Percentiles rank a stretch among this genome's conserved stretches.
Evolutionary conservation across 2,888 invertebrate genomes (phyloP).

Genomic region (Plutella xylostella): DNA sequence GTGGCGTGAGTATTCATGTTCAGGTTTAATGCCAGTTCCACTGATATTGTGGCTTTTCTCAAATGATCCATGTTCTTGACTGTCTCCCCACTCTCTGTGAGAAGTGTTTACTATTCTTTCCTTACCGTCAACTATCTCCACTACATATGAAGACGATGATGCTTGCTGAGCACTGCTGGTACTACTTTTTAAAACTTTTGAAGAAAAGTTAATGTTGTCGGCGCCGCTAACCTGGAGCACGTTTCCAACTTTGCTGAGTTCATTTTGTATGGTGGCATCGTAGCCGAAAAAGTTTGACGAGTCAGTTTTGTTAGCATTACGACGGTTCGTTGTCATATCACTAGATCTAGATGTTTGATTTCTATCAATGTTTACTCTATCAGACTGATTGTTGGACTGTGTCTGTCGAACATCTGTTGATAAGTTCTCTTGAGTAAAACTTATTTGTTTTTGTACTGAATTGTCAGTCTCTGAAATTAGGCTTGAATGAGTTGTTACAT

Average conservation of each 20-base stretch:
- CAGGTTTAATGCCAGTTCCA: constrained; percentile 67
- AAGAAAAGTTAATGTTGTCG: constrained; percentile 53
- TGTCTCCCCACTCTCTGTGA: constrained; percentile 71
- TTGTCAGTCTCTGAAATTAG: constrained; percentile 52
- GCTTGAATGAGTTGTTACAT: constrained; percentile 46
- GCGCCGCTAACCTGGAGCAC: constrained; percentile 48
- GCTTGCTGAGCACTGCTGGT: constrained; percentile 71
- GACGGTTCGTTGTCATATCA: not conserved
- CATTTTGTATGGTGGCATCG: constrained; percentile 52
- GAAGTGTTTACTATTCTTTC: constrained; percentile 70
- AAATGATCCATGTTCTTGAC: constrained; percentile 55
- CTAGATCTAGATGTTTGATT: constrained; percentile 7
- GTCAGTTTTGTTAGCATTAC: constrained; percentile 29
- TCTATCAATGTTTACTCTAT: constrained; percentile 19
- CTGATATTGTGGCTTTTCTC: constrained; percentile 66
- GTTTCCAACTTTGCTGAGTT: constrained; percentile 54
- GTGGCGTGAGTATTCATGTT: constrained; percentile 68
- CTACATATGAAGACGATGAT: constrained; percentile 72
- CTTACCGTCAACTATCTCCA: constrained; percentile 74
- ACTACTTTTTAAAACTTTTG: constrained; percentile 65
- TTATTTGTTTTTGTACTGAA: constrained; percentile 41
- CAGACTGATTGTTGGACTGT: not conserved
- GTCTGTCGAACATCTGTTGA: constrained; percentile 11
- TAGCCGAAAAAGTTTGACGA: constrained; percentile 61
- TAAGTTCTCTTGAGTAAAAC: constrained; percentile 36